phyloP scores from a whole-genome alignment of 2,797 vertebrate species.

The Sylvilagus floridanus region DNA sequence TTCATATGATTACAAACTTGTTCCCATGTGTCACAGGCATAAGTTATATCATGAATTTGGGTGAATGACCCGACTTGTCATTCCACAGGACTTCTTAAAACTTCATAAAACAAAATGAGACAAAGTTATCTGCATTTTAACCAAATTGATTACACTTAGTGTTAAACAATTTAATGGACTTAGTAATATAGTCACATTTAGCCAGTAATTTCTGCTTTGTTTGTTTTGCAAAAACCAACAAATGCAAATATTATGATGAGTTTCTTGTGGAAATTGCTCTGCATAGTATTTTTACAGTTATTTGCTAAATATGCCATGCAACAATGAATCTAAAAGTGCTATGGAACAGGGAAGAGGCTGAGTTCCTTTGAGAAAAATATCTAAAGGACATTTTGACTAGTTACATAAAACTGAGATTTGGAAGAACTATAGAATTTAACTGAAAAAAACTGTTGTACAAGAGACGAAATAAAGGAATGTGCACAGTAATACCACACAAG shows the following conservation, averaged over 20 bases:
- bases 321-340: neutral
- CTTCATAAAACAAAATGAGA: slow-evolving; percentile 37
- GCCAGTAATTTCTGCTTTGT: neutral
- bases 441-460: neutral
- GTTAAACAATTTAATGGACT: neutral
- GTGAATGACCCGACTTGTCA: neutral
- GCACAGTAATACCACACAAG: neutral
- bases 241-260: neutral
- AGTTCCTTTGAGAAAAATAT: neutral
- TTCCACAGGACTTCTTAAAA: neutral
- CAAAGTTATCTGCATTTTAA: neutral
- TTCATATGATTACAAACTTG: neutral
- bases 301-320: neutral
- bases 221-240: slow-evolving; percentile 42
- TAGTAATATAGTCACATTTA: neutral
- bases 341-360: neutral
- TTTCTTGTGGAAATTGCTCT: neutral
- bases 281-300: neutral
- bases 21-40: neutral
- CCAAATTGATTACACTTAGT: neutral
- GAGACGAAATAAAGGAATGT: neutral
- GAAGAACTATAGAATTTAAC: neutral
- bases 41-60: neutral
- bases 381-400: neutral
- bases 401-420: neutral